Evolutionary conservation across 1,140 invertebrate species (phyloP), one percentile per base, ranked within the genome.

Genomic region (Aphaenogaster ashmeadi): DNA sequence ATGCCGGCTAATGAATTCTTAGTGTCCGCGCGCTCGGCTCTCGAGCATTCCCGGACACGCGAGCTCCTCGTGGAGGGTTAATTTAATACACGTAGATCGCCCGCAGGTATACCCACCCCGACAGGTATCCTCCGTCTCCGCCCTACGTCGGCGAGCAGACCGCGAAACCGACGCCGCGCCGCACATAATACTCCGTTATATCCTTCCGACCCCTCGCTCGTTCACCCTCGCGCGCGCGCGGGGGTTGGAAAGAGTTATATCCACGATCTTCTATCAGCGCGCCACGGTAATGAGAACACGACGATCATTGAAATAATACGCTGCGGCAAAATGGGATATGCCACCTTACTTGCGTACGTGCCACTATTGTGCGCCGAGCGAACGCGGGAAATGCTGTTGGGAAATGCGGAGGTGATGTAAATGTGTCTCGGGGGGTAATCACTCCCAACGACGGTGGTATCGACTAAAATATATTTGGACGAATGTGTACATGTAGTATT

Each of bases 1-100:
- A 13, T 38, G 21, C 44, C 66, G 18, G 50, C 78, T 88, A 91
- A 90, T 91, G 83, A 88, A 91, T 91, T 88, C 87, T 88, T 89
- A 87, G 71, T 27, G 81, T 69, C 47, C 54, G 58, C 52, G 79
- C 72, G 41, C 67, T 64, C 27, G 62, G 74, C 79, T 77, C 71
- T 52, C 75, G 50, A 67, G 36, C 54, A 60, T 87, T 80, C 52
- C 89, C 74, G 60, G 85, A 66, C 90, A 89, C 80, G 84, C 78
- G 47, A 85, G 67, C 54, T 58, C 52, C 54, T 66, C 79, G 86
- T 77, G 90, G 89, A 69, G 92, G 91, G 92, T 94, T 94, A 94
- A 94, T 94, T 94, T 94, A 93, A 94, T 94, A 94, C 92, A 89
- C 87, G 89, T 93, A 92, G 93, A 93, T 94, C 93, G 91, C 92